Conservation (phyloP, 2,888 invertebrate species). For the Prosapia bicincta region DNA sequence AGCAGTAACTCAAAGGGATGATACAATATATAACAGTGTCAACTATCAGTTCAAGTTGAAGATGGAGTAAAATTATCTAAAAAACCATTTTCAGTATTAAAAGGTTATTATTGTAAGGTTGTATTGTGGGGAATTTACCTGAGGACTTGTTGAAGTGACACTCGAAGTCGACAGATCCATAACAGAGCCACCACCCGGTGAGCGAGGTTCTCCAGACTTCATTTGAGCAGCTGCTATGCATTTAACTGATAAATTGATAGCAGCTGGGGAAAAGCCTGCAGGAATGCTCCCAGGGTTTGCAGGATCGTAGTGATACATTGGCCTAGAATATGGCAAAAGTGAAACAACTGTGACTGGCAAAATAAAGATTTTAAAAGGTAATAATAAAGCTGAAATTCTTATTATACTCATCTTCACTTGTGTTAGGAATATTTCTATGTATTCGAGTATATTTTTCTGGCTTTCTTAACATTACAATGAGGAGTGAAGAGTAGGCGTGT, state of each 20-base stretch:
- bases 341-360: not conserved
- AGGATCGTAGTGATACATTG: constrained; percentile 80
- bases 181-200: constrained; percentile 48
- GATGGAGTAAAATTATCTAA: too few species aligned
- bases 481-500: too few species aligned
- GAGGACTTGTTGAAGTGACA: constrained; percentile 78
- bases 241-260: constrained; percentile 81
- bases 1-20: too few species aligned
- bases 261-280: constrained; percentile 63
- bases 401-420: too few species aligned
- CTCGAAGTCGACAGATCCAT: constrained; percentile 85
- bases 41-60: too few species aligned
- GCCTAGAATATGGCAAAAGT: constrained; percentile 50
- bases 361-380: not conserved
- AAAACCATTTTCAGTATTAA: too few species aligned
- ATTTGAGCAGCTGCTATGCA: constrained; percentile 61
- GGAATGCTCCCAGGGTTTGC: constrained; percentile 52
- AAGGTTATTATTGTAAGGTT: too few species aligned
- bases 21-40: not conserved
- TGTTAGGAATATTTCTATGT: too few species aligned
- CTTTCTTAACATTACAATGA: too few species aligned
- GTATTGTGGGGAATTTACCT: too few species aligned
- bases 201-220: constrained; percentile 36
- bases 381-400: too few species aligned
- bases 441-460: too few species aligned